Evolutionary conservation across 2,888 invertebrate genomes (phyloP), one percentile per base, ranked within the genome.

Genomic region (Rambutsinella grinnellia): DNA sequence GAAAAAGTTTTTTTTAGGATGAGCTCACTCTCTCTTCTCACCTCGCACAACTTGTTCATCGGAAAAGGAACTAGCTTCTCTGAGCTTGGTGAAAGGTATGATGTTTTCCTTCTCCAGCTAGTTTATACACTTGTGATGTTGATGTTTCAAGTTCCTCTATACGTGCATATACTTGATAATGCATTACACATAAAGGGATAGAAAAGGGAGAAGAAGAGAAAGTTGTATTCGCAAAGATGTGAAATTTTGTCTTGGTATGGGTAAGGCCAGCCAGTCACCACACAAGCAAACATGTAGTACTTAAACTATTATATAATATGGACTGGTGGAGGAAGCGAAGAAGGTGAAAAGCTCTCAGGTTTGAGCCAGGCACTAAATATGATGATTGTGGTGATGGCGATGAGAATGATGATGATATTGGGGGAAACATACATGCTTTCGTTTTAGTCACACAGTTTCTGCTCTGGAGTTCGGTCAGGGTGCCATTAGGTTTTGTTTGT

Each of bases 401-500:
- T 54, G 58, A 24, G 13, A 51, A 2, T n/a, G 66, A 53, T 72
- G 49, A 49, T 68, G 51, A 51, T 27, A 61, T 28, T 47, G 51
- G 67, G 60, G 54, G 49, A 46, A 61, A 44, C 62, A 15, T 68
- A 58, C 68, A 54, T 75, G 67, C 62, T 62, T 72, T 57, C 63
- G 56, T 47, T 54, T 74, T 74, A 74, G 74, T 75, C 75, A 62
- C 75, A 75, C 68, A 75, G 44, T 68, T 68, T 57, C 75, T 68
- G 75, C 68, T 47, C 56, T 62, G 56, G 68, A 63, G 68, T 13
- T 68, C 75, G 68, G 75, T 62, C 62, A 51, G 57, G 62, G 75
- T 75, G 62, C 58, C 68, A 54, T 68, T 75, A 62, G 60, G 27
- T 75, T 75, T 75, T 57, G 49, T 75, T 75, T 74, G 36, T 60